These are phyloP conservation scores for Neogobius melanostomus DNA, from an alignment of 2,113 vertebrate species.

Conservation along the genomic window DNA sequence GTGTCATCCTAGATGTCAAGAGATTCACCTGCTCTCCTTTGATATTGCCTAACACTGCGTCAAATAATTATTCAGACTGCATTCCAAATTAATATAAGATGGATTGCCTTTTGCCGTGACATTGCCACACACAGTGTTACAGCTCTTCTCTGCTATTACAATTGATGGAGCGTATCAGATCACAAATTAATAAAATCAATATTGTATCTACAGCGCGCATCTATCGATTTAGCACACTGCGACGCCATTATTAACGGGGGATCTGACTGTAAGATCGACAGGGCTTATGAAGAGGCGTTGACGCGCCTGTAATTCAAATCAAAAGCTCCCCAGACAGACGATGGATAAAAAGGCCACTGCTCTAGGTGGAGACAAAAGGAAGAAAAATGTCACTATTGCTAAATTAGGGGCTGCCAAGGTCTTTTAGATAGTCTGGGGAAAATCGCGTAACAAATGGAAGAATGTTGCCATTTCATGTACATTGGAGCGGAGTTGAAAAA, in stretches of 20 bases:
- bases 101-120: constrained; percentile 14
- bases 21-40: constrained; percentile 15
- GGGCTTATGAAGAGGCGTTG: constrained; percentile 39
- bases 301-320: constrained; percentile 38
- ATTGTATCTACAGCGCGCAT: constrained; percentile 46
- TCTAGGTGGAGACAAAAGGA: constrained; percentile 4
- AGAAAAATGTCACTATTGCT: too few relatives aligned
- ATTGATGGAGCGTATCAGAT: constrained; percentile 61
- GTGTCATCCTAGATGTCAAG: background rate
- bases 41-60: constrained; percentile 9
- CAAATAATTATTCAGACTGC: constrained; percentile 36
- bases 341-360: constrained; percentile 42
- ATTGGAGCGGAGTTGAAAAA: constrained; percentile 23
- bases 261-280: constrained; percentile 38
- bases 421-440: too few relatives aligned
- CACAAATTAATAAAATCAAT: constrained; percentile 69
- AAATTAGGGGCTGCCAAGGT: too few relatives aligned
- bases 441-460: too few relatives aligned
- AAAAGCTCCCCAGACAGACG: constrained; percentile 25
- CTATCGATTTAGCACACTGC: constrained; percentile 54
- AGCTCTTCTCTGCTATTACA: constrained; percentile 34
- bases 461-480: too few relatives aligned
- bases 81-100: constrained; percentile 41
- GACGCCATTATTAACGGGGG: constrained; percentile 31
- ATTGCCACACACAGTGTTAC: constrained; percentile 25